Evolutionary conservation across 2,797 vertebrate genomes (phyloP).

Genomic region (Lagocephalus sceleratus): DNA sequence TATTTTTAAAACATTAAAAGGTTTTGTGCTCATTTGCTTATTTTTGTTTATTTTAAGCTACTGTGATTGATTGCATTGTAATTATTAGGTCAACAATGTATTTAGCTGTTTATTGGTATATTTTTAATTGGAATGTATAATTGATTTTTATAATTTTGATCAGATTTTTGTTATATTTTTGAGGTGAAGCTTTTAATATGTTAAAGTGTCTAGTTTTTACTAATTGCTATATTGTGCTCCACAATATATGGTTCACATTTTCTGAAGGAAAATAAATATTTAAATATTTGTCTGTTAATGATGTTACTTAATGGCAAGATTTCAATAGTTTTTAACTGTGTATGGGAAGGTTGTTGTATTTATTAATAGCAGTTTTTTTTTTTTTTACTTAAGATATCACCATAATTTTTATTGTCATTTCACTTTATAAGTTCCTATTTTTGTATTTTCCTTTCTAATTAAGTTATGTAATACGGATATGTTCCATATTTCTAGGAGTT

Average conservation of each 20-base stretch:
- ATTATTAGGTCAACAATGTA: constrained; percentile 99
- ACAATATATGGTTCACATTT: constrained; percentile 99
- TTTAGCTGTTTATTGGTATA: constrained; percentile 99
- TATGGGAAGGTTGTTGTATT: constrained; percentile 99
- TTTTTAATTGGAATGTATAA: constrained; percentile 99
- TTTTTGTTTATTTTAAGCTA: constrained; percentile 99
- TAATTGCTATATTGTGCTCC: constrained; percentile 99
- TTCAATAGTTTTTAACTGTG: constrained; percentile 99
- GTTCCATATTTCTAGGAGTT: constrained; percentile 99
- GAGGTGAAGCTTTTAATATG: constrained; percentile 99
- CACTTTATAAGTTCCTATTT: constrained; percentile 99
- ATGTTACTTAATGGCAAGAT: constrained; percentile 99
- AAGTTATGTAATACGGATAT: constrained; percentile 99
- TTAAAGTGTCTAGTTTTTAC: constrained; percentile 99
- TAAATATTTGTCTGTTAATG: constrained; percentile 99
- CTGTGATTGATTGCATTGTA: constrained; percentile 99
- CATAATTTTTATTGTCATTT: constrained; percentile 99
- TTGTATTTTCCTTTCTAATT: constrained; percentile 99
- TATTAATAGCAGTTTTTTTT: constrained; percentile 99
- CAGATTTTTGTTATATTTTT: constrained; percentile 99
- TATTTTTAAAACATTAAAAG: constrained; percentile 99
- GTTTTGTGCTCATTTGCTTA: constrained; percentile 99
- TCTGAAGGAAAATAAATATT: constrained; percentile 99
- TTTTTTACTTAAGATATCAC: constrained; percentile 99
- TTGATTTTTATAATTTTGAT: constrained; percentile 99